These are phyloP conservation scores for Macroglossus sobrinus DNA, from an alignment of 2,113 vertebrate genomes.

Conservation along the genomic window DNA sequence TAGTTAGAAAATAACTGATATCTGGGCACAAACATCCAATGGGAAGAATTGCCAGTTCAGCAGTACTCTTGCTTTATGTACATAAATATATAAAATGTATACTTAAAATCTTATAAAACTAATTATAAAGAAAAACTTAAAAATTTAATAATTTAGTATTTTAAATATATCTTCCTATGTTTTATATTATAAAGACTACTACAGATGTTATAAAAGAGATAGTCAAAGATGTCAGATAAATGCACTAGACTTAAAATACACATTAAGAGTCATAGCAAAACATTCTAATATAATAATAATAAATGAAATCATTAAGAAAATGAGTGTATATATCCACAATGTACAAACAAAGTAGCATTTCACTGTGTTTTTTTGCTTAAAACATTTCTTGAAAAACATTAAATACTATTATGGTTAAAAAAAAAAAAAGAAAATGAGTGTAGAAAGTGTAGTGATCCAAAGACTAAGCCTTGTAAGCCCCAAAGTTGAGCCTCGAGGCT, in stretches of 20 bases:
- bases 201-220: not conserved
- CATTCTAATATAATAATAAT: not conserved
- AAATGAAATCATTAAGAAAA: not conserved
- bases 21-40: not conserved
- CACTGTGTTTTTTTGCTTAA: too few species aligned
- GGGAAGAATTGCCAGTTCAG: not conserved
- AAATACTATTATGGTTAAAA: too few species aligned
- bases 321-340: too few species aligned
- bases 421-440: not conserved
- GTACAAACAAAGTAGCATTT: too few species aligned
- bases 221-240: not conserved
- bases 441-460: not conserved
- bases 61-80: not conserved
- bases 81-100: not conserved
- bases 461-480: not conserved
- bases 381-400: too few species aligned
- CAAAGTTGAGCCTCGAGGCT: not conserved
- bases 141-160: not conserved
- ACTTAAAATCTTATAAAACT: not conserved
- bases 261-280: too few species aligned
- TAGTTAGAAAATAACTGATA: not conserved
- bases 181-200: not conserved
- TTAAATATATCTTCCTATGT: not conserved
- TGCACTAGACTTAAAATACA: too few species aligned
- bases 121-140: not conserved